A percentile compares a stretch with the other conserved stretches of the same genome.
These are phyloP conservation scores for Arothron firmamentum DNA, from an alignment of 2,113 vertebrate species.

Conservation along the genomic window DNA sequence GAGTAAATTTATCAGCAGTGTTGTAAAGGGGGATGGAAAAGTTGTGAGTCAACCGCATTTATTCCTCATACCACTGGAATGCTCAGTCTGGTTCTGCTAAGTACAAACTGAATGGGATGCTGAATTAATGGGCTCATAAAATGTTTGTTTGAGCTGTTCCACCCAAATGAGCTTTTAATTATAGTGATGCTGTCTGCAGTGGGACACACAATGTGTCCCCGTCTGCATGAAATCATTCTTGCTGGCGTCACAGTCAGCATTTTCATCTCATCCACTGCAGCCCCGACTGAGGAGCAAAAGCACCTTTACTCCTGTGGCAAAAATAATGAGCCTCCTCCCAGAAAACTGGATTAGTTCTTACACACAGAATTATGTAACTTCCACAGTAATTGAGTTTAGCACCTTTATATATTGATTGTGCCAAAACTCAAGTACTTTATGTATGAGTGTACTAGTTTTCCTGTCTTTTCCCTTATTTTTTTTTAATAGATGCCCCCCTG, in stretches of 20 bases:
- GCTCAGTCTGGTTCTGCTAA: slow-evolving; percentile 29
- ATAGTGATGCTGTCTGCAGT: slow-evolving; percentile 55
- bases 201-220: slow-evolving; percentile 62
- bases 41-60: not conserved
- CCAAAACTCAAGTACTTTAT: too few relatives aligned
- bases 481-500: slow-evolving; percentile 77
- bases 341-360: not conserved
- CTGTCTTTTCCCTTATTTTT: not conserved
- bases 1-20: too few relatives aligned
- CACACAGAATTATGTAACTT: too few relatives aligned
- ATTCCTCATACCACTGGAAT: slow-evolving; percentile 47
- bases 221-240: slow-evolving; percentile 60
- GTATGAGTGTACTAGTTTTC: not conserved
- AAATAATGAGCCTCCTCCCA: slow-evolving; percentile 7
- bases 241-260: slow-evolving; percentile 46
- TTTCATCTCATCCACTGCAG: slow-evolving; percentile 23
- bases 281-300: slow-evolving; percentile 10
- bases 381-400: too few relatives aligned
- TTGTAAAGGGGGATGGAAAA: too few relatives aligned
- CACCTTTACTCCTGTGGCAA: slow-evolving; percentile 1
- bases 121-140: slow-evolving; percentile 61
- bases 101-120: slow-evolving; percentile 38
- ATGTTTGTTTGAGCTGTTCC: slow-evolving; percentile 68
- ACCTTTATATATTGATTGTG: too few relatives aligned
- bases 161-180: slow-evolving; percentile 72